These are phyloP conservation scores for Umimayanthus kanabou DNA, from an alignment of 92 coral and sea anemone genomes.

Conservation along the genomic window DNA sequence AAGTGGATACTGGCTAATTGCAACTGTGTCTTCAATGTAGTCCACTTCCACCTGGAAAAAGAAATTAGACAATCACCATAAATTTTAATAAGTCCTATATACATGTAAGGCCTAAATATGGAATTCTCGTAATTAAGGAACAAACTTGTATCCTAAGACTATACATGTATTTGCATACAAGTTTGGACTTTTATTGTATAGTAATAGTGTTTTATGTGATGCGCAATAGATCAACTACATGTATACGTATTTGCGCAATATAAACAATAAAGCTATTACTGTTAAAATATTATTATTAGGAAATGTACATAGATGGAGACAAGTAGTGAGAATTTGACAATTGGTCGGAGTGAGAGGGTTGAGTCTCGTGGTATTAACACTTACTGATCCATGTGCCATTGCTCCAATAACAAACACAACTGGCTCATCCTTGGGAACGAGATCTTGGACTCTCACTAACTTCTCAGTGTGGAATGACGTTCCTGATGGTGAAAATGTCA, in stretches of 20 bases:
- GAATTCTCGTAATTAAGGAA: too few species aligned
- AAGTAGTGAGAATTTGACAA: too few species aligned
- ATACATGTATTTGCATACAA: too few species aligned
- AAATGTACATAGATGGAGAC: too few species aligned
- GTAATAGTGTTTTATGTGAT: too few species aligned
- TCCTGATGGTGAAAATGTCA: slow-evolving; percentile 49
- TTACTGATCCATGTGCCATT: slow-evolving; percentile 99
- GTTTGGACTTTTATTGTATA: too few species aligned
- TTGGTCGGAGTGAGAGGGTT: neutral
- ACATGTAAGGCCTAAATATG: too few species aligned
- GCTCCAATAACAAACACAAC: slow-evolving; percentile 93
- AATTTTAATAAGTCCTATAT: neutral
- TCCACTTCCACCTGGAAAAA: slow-evolving; percentile 78
- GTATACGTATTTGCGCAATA: too few species aligned
- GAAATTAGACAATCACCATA: neutral
- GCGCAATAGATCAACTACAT: too few species aligned
- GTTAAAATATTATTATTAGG: too few species aligned
- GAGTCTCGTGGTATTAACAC: slow-evolving; percentile 3
- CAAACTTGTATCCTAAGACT: too few species aligned
- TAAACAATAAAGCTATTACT: too few species aligned
- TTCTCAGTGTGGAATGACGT: slow-evolving; percentile 90
- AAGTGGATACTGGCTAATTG: slow-evolving; percentile 91
- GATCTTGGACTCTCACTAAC: slow-evolving; percentile 72
- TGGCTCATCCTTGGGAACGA: slow-evolving; percentile 93
- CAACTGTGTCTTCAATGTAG: slow-evolving; percentile 90